phyloP scores from a whole-genome alignment of 2,888 invertebrate species.

The Drosophila macrospina region DNA sequence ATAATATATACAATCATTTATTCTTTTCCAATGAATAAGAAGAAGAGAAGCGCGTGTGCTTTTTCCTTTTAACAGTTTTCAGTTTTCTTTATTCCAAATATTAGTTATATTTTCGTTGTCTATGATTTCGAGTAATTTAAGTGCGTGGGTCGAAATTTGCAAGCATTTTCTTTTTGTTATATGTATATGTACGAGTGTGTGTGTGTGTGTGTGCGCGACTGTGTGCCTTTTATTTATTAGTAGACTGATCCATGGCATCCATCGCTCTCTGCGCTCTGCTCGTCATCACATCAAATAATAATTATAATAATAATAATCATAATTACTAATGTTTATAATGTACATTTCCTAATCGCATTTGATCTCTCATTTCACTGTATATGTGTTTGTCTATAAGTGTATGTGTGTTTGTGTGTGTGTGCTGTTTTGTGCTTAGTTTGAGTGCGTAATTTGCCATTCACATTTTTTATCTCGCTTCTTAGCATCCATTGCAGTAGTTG shows the following conservation, averaged over 20 bases:
- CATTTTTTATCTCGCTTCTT: constrained; percentile 47
- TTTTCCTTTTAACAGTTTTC: constrained; percentile 26
- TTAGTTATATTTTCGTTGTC: constrained; percentile 27
- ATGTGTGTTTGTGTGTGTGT: constrained; percentile 28
- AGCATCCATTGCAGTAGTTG: constrained; percentile 48
- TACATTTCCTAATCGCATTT: constrained; percentile 30
- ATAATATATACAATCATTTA: constrained; percentile 34
- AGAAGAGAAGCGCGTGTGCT: constrained; percentile 42
- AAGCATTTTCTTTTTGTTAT: neutral
- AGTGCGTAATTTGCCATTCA: constrained; percentile 47
- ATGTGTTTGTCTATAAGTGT: constrained; percentile 23
- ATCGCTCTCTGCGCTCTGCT: constrained; percentile 18
- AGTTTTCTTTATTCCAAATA: constrained; percentile 34
- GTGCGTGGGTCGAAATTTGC: too few relatives aligned
- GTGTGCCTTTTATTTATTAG: constrained; percentile 42
- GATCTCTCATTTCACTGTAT: constrained; percentile 20
- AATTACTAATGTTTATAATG: constrained; percentile 16
- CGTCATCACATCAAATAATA: constrained; percentile 27
- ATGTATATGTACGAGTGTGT: constrained; percentile 13
- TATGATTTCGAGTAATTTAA: constrained; percentile 29
- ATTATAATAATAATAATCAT: constrained; percentile 8
- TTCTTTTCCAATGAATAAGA: constrained; percentile 2
- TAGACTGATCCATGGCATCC: constrained; percentile 16
- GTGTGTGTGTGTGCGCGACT: constrained; percentile 29
- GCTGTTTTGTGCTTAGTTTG: constrained; percentile 31